phyloP scores from a whole-genome alignment of 2,888 invertebrate genomes.

The Eupithecia exiguata region DNA sequence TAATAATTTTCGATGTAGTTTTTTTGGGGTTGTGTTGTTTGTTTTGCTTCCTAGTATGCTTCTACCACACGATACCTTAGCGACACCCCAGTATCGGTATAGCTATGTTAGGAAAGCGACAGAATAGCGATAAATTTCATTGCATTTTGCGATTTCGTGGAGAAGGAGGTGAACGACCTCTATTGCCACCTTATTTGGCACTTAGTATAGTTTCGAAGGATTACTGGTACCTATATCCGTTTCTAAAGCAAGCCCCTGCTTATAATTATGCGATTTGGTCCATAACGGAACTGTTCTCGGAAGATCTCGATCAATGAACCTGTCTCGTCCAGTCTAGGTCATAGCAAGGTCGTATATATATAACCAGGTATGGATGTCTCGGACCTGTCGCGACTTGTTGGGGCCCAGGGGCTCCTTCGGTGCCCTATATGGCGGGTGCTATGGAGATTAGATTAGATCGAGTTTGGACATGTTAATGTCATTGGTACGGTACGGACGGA shows the following conservation, averaged over 20 bases:
- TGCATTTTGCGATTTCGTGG: no score
- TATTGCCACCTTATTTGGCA: no score
- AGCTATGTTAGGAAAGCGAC: no score
- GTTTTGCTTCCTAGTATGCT: no score
- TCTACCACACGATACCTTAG: no score
- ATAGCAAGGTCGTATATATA: constrained; percentile 57
- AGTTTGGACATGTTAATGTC: constrained; percentile 19
- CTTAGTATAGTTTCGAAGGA: neutral
- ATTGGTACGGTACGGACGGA: neutral
- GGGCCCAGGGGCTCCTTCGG: constrained; percentile 17
- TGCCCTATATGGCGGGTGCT: constrained; percentile 13
- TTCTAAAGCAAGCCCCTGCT: neutral
- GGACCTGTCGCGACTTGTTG: constrained; percentile 36
- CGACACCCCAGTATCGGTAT: no score
- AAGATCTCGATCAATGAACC: constrained; percentile 54
- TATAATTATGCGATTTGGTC: neutral
- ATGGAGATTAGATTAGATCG: constrained; percentile 12
- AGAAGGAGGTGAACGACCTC: no score
- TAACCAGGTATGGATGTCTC: constrained; percentile 14
- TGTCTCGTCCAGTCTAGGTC: constrained; percentile 57
- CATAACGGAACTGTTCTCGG: constrained; percentile 29
- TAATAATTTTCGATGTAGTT: no score
- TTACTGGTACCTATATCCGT: neutral
- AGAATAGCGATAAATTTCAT: no score
- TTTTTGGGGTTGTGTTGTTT: no score